These are phyloP conservation scores for Emydoidea blandingii DNA, from an alignment of 2,797 vertebrate genomes.

Conservation along the genomic window DNA sequence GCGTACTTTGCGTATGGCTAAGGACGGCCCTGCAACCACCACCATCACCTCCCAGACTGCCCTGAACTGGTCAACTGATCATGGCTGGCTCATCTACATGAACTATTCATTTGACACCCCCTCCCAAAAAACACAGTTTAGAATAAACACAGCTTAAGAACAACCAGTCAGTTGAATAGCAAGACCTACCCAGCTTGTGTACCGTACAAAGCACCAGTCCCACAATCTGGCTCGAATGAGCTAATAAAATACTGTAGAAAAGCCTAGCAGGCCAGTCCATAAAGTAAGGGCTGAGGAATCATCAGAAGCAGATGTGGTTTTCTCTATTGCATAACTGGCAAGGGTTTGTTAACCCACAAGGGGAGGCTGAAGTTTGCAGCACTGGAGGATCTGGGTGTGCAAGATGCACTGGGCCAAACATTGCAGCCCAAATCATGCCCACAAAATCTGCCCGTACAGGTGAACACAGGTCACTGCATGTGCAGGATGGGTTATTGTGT, in stretches of 20 bases:
- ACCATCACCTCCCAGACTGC: neutral
- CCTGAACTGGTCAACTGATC: neutral
- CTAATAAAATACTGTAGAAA: neutral
- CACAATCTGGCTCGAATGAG: neutral
- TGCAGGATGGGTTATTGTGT: neutral
- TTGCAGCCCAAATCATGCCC: neutral
- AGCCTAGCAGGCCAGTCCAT: neutral
- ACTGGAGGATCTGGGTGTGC: neutral
- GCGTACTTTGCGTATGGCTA: too few relatives aligned
- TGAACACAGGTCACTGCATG: fast-evolving
- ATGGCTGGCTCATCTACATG: too few relatives aligned
- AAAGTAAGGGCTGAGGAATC: neutral
- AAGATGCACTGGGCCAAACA: neutral
- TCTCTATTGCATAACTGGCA: neutral
- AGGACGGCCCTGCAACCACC: too few relatives aligned
- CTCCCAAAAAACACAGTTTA: too few relatives aligned
- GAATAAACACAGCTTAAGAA: neutral
- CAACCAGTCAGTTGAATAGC: neutral
- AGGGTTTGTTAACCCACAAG: neutral
- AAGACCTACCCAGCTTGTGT: neutral
- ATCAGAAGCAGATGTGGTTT: neutral
- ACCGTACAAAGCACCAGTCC: neutral
- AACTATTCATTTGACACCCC: neutral
- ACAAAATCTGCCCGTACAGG: too few relatives aligned
- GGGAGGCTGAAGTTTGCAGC: neutral